phyloP scores from a whole-genome alignment of 1,140 invertebrate species.

The Drosophila arawakana region DNA sequence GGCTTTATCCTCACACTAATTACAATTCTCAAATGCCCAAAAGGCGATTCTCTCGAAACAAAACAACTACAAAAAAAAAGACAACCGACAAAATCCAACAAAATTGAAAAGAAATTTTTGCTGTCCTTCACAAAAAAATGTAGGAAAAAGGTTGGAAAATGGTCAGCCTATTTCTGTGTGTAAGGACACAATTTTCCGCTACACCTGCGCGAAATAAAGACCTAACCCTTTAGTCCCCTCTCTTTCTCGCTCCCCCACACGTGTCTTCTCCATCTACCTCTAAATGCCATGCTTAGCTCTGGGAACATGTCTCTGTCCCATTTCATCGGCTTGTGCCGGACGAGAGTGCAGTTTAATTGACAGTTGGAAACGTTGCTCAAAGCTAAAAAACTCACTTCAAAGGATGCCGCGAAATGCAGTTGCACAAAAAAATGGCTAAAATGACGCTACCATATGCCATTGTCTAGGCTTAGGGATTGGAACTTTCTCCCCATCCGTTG shows the following conservation, averaged over 20 bases:
- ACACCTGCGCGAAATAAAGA: conserved; percentile 51
- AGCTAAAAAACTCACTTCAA: conserved; percentile 55
- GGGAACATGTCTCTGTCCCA: conserved; percentile 1
- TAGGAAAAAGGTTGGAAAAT: conserved; percentile 16
- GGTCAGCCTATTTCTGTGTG: conserved; percentile 32
- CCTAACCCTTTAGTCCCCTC: background rate
- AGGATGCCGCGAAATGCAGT: conserved; percentile 44
- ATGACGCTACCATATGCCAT: conserved; percentile 36
- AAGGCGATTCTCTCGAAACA: background rate
- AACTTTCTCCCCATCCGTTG: background rate
- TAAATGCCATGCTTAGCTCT: conserved; percentile 47
- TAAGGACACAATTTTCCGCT: conserved; percentile 54
- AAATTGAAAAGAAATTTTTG: conserved; percentile 42
- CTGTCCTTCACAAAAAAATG: conserved; percentile 20
- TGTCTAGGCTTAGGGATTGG: conserved; percentile 22
- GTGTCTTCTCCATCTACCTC: background rate
- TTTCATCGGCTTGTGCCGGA: conserved; percentile 44
- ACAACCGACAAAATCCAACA: conserved; percentile 31
- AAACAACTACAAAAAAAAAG: background rate
- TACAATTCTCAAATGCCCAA: conserved; percentile 50
- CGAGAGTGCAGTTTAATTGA: conserved; percentile 60
- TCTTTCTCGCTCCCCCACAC: background rate
- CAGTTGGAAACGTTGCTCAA: conserved; percentile 53
- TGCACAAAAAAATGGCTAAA: conserved; percentile 23
- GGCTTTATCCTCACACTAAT: conserved; percentile 46